These are phyloP conservation scores for Stegastes partitus DNA, from an alignment of 2,113 vertebrate species.

Conservation along the genomic window DNA sequence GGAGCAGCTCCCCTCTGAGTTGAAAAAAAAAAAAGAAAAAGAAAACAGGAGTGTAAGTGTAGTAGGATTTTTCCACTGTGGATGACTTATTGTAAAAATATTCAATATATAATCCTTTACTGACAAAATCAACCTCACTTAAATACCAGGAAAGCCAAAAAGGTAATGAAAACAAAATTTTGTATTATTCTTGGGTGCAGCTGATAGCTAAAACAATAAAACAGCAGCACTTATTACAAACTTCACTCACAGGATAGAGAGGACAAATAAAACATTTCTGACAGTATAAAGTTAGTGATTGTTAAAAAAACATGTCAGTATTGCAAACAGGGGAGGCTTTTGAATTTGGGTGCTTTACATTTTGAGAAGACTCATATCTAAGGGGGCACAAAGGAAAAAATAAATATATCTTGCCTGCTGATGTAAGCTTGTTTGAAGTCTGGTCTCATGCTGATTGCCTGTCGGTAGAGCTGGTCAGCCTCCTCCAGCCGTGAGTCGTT, in stretches of 20 bases:
- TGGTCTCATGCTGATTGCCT: conserved; percentile 98
- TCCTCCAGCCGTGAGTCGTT: conserved; percentile 97
- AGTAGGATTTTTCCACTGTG: too few relatives aligned
- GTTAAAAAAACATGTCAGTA: too few relatives aligned
- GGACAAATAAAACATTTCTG: conserved; percentile 1
- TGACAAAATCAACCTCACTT: too few relatives aligned
- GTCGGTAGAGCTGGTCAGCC: conserved; percentile 96
- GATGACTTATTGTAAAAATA: not conserved
- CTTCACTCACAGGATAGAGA: not conserved
- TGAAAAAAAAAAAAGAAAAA: not conserved
- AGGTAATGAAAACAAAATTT: too few relatives aligned
- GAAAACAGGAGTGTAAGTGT: not conserved
- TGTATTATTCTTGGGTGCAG: too few relatives aligned
- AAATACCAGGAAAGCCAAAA: too few relatives aligned
- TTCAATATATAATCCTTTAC: not conserved
- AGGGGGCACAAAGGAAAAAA: not conserved
- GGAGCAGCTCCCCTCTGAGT: conserved; percentile 93
- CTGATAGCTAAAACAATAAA: not conserved
- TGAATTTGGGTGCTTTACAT: not conserved
- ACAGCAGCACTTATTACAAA: not conserved
- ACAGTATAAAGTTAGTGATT: too few relatives aligned
- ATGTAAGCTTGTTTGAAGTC: conserved; percentile 99
- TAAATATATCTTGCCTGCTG: conserved; percentile 90
- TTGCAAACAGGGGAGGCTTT: too few relatives aligned
- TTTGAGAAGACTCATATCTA: conserved; percentile 1